A percentile compares a stretch with the other conserved stretches of the same genome.
Conservation (phyloP, 2,113 vertebrate genomes). For the Tapirus terrestris region DNA sequence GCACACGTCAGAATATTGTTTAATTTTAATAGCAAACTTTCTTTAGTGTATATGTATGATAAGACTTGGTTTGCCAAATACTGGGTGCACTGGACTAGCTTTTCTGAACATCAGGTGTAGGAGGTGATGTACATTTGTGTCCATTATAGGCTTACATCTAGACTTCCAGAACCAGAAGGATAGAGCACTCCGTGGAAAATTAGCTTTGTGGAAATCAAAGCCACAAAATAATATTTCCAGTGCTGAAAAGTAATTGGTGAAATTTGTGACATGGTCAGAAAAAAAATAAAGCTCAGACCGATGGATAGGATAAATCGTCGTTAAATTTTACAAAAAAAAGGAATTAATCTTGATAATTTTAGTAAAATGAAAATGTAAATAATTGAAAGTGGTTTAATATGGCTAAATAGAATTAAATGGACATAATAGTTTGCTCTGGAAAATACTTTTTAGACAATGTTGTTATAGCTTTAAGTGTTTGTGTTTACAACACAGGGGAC, state of each 20-base stretch:
- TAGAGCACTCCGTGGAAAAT: background rate
- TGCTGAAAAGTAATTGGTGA: background rate
- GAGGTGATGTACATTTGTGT: background rate
- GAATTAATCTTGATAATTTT: background rate
- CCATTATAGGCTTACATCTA: background rate
- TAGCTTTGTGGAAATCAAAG: background rate
- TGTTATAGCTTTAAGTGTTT: background rate
- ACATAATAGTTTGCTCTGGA: background rate
- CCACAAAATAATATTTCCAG: background rate
- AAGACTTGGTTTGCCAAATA: background rate
- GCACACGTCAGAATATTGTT: background rate
- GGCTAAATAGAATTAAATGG: background rate
- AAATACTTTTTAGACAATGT: background rate
- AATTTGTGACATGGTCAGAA: background rate
- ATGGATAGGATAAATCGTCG: background rate
- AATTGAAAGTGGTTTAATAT: background rate
- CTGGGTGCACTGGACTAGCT: background rate
- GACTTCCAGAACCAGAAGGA: background rate
- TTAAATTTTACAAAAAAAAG: background rate
- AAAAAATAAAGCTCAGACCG: background rate
- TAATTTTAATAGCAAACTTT: background rate
- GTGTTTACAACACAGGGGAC: background rate
- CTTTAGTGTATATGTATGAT: background rate
- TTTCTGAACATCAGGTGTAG: background rate
- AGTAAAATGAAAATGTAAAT: background rate